Base-by-base conservation (phyloP, 2,797 vertebrate genomes). In the Danio choprae region DNA sequence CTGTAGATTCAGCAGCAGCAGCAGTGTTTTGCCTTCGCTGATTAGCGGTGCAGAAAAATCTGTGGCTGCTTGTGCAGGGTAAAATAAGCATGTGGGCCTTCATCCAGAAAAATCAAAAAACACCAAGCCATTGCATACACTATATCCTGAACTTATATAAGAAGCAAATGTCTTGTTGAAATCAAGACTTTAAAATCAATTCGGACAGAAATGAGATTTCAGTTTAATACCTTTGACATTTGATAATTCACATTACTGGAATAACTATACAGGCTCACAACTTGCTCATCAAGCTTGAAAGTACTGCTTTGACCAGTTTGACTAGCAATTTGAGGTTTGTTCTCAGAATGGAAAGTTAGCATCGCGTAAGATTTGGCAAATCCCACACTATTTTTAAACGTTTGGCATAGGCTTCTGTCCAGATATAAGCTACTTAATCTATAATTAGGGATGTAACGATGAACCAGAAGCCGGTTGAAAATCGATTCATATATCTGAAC, bases 1-100 rank as follows among this genome's bases (percentile, higher is more conserved):
- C 74, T 65, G 36, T 64, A 65, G 48, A 44, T 76, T 55, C 18
- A 64, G 50, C 48, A 22, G n/a, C 22, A 70, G 50, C n/a, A 29
- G 29, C 3, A 29, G 29, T 29, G 15, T 13, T 62, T 36, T 2
- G 62, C 50, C 43, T 38, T 20, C 38, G 65, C 18, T n/a, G 62
- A 44, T 65, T 65, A 76, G 62, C 18, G 15, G 62, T 29, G 50
- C 60, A 53, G 38, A 51, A 41, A 53, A 41, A 71, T 55, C 46
- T 51, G n/a, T 41, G 59, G 44, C 46, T 53, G 6, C 48, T 65
- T 76, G n/a, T 43, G 40, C 50, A 65, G 50, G 50, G 62, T 65
- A 44, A 62, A 55, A 62, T 18, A 53, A 41, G 40, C 74, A 65
- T n/a, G 16, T 13, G 62, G 50, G 20, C 6, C 38, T 65, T 8